Percentiles rank a stretch among this genome's conserved stretches.
These are phyloP conservation scores for Drosophila anomelani DNA, from an alignment of 2,888 invertebrate species.

Conservation along the genomic window DNA sequence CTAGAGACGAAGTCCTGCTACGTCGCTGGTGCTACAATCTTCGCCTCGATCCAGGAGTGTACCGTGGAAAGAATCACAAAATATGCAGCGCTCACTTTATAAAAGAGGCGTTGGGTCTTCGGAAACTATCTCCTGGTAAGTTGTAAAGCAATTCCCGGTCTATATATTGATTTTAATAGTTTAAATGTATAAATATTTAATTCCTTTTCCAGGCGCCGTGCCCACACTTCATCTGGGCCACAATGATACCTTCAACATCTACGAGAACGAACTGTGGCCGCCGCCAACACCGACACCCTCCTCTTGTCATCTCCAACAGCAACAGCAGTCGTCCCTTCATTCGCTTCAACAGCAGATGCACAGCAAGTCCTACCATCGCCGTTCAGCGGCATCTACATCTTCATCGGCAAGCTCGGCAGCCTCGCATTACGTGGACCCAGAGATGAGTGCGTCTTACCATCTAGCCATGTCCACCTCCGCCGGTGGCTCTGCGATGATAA, in stretches of 20 bases:
- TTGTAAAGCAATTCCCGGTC: not conserved
- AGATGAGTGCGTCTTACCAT: slow-evolving; percentile 54
- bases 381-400: slow-evolving; percentile 72
- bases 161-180: not conserved
- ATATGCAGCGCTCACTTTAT: slow-evolving; percentile 82
- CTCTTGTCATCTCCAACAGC: slow-evolving; percentile 26
- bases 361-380: slow-evolving; percentile 65
- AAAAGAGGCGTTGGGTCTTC: slow-evolving; percentile 79
- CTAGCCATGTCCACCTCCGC: slow-evolving; percentile 49
- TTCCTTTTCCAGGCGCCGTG: slow-evolving; percentile 68
- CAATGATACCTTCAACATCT: slow-evolving; percentile 81
- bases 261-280: slow-evolving; percentile 80
- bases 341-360: slow-evolving; percentile 31
- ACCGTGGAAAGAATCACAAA: slow-evolving; percentile 82
- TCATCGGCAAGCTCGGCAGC: slow-evolving; percentile 70
- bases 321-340: slow-evolving; percentile 28
- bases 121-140: slow-evolving; percentile 79
- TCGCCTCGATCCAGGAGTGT: slow-evolving; percentile 77
- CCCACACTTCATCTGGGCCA: slow-evolving; percentile 81
- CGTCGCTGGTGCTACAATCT: slow-evolving; percentile 82
- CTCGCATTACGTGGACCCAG: slow-evolving; percentile 67
- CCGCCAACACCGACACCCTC: slow-evolving; percentile 67
- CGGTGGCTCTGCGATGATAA: slow-evolving; percentile 40
- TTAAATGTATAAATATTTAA: not conserved
- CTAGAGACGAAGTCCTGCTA: slow-evolving; percentile 76